Evolutionary conservation across 2,113 vertebrate species (phyloP), one percentile per base, ranked within the genome.

Genomic region (Saimiri boliviensis): DNA sequence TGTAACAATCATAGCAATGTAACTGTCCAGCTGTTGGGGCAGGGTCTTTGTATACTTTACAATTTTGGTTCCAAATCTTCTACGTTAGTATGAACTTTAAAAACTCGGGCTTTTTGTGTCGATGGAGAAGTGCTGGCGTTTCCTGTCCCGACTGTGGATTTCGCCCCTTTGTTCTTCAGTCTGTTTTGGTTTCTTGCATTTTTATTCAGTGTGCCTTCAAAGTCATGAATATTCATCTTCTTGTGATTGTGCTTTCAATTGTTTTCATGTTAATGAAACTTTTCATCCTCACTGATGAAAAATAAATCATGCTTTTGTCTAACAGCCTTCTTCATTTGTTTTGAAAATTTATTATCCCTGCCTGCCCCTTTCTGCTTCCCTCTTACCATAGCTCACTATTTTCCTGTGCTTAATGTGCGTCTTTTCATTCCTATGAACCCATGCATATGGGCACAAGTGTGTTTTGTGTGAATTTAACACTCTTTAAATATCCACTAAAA

Each of bases 71-170:
- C 21, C 56, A 8, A 47, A 47, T 12, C 10, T 47, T 47, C 10
- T 12, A 2, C 10, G 2, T 47, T 47, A 12, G 47, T 47, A 47
- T 47, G 10, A 47, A 47, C 47, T 47, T 12, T 47, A 12, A 12
- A 47, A 12, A 2, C 10, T 47, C 47, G 2, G 2, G 10, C 47
- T 47, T 25, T 77, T 32, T 37, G 35, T 37, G n/a, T 81, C 21
- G 16, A 9, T 13, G 54, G 79, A 16, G 11, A 54, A n/a, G 32
- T 21, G 0, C 35, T 49, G 35, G 11, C 4, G 1, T 52, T 32
- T 23, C 16, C 47, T 2, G 9, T 52, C 35, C 27, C 5, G 2
- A 32, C 2, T 17, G 14, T 9, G 14, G 45, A 20, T 49, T 79
- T 49, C 30, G 11, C 47, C 2, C 32, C 30, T 52, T 40, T 79